Percentiles rank a stretch among this genome's conserved stretches.
phyloP scores from a whole-genome alignment of 53 echinoderm and acorn worm species.

The Stichopus horrens region DNA sequence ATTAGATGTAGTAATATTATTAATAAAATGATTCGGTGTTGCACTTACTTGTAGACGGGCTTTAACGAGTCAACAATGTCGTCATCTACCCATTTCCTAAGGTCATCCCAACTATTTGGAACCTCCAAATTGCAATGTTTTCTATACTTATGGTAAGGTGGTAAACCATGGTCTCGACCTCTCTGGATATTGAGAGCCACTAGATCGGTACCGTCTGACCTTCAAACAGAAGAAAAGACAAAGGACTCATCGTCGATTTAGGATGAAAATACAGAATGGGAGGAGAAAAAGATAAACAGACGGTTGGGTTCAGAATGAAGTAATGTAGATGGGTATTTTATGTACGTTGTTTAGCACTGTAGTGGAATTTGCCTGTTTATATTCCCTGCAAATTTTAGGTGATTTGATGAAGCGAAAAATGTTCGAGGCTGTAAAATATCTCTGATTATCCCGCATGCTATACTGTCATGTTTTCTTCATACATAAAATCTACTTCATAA shows the following conservation, averaged over 20 bases:
- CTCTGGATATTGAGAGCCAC: conserved; percentile 83
- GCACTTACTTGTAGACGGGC: conserved; percentile 53
- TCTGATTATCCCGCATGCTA: neutral
- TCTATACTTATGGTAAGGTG: conserved; percentile 60
- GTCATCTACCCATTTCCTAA: neutral
- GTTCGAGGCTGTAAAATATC: neutral
- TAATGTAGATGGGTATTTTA: neutral
- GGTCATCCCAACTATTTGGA: conserved; percentile 40
- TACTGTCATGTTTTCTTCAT: too few relatives aligned
- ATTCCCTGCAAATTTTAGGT: too few relatives aligned
- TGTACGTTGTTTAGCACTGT: neutral
- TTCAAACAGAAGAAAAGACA: neutral
- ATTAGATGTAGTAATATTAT: neutral
- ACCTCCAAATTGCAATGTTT: conserved; percentile 42
- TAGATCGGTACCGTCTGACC: conserved; percentile 62
- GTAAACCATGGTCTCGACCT: conserved; percentile 84
- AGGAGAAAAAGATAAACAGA: neutral
- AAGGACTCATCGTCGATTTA: neutral
- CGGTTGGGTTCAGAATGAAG: neutral
- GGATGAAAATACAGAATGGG: neutral
- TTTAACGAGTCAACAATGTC: conserved; percentile 8
- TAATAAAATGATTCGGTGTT: neutral
- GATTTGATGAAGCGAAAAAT: neutral
- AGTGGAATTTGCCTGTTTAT: neutral
- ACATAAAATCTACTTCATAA: neutral